A percentile compares a stretch with the other conserved stretches of the same genome.
phyloP scores from a whole-genome alignment of 2,888 invertebrate genomes.

The Microplitis manilae region DNA sequence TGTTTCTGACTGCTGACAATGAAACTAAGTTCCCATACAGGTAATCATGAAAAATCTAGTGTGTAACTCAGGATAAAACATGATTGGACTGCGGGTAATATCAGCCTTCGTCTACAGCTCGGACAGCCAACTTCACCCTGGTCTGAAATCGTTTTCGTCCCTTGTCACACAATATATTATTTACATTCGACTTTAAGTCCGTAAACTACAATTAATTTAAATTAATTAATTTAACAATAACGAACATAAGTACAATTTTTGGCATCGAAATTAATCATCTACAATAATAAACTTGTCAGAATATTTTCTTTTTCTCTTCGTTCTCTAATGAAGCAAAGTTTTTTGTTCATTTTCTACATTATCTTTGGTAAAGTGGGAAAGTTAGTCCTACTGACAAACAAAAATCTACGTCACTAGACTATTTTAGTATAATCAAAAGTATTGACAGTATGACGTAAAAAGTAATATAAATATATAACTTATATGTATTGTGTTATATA shows the following conservation, averaged over 20 bases:
- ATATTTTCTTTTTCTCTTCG: slow-evolving; percentile 19
- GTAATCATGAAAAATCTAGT: too few species aligned
- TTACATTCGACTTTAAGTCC: too few species aligned
- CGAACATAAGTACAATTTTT: background rate
- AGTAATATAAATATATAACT: slow-evolving; percentile 48
- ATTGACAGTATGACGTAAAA: slow-evolving; percentile 44
- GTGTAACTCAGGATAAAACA: too few species aligned
- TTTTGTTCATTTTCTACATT: slow-evolving; percentile 47
- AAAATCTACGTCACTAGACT: slow-evolving; percentile 39
- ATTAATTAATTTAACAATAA: background rate
- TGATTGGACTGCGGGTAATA: too few species aligned
- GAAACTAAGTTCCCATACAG: too few species aligned
- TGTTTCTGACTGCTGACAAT: too few species aligned
- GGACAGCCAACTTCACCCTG: too few species aligned
- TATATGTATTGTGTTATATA: slow-evolving; percentile 15
- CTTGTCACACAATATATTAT: too few species aligned
- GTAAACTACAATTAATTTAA: too few species aligned
- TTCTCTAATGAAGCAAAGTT: slow-evolving; percentile 43
- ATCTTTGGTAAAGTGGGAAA: slow-evolving; percentile 64
- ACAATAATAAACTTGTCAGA: background rate
- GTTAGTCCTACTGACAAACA: slow-evolving; percentile 55
- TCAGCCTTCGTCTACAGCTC: too few species aligned
- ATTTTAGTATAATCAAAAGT: slow-evolving; percentile 29
- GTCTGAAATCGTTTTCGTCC: too few species aligned
- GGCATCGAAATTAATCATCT: background rate